Conservation (phyloP, 1,140 invertebrate species). For the Brachionus asplanchnoidis region DNA sequence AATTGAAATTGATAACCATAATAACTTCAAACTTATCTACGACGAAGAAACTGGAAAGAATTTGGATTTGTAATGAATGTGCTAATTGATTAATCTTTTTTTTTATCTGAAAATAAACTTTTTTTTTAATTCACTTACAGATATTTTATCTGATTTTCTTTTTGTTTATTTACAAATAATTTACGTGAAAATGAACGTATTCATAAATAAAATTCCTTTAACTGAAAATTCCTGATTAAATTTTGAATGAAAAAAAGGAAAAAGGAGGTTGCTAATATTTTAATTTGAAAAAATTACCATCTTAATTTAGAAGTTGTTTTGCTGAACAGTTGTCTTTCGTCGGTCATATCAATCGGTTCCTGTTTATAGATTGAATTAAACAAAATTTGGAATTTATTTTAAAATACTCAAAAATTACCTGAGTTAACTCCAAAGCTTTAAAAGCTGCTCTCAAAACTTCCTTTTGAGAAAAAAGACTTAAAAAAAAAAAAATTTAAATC, state of each 20-base stretch:
- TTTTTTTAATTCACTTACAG: no score
- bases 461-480: background rate
- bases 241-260: background rate
- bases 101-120: no score
- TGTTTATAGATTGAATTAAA: background rate
- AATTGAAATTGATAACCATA: no score
- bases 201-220: no score
- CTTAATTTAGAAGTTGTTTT: conserved; percentile 15
- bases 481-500: background rate
- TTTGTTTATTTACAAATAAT: no score
- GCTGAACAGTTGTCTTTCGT: conserved; percentile 26
- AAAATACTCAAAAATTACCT: background rate
- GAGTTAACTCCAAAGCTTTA: conserved; percentile 20
- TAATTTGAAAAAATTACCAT: background rate
- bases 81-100: no score
- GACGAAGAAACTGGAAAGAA: no score
- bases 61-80: no score
- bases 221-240: no score
- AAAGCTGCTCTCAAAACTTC: conserved; percentile 17
- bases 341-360: background rate
- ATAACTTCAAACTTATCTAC: no score
- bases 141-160: no score
- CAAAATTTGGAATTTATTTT: background rate
- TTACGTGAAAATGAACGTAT: no score
- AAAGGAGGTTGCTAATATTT: background rate